Conservation (phyloP, 2,113 vertebrate species). For the Halcyon senegalensis region DNA sequence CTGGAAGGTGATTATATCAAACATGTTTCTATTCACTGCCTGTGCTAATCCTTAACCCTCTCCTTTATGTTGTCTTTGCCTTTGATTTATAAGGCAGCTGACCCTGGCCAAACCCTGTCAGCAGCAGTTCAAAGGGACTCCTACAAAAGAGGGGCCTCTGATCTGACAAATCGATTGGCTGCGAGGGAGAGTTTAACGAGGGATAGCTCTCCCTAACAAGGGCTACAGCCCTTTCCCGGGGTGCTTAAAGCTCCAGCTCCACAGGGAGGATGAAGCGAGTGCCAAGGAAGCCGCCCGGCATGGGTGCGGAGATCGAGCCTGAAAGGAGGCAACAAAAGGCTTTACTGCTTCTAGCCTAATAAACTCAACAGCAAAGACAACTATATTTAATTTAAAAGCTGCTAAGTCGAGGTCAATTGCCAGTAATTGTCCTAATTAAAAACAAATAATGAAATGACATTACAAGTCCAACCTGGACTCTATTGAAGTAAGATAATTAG, state of each 20-base stretch:
- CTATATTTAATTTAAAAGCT: constrained; percentile 37
- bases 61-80: constrained; percentile 38
- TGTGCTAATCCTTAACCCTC: constrained; percentile 29
- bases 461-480: not conserved
- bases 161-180: constrained; percentile 66
- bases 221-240: constrained; percentile 34
- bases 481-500: constrained; percentile 34
- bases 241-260: not conserved
- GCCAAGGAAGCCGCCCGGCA: fast-evolving
- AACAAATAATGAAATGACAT: constrained; percentile 55
- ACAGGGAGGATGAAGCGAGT: not conserved
- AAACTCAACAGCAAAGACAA: not conserved
- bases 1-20: constrained; percentile 8
- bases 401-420: constrained; percentile 64
- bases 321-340: not conserved
- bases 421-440: constrained; percentile 67
- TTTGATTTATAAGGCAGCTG: constrained; percentile 69
- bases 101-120: constrained; percentile 65
- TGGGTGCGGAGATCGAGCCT: not conserved
- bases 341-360: not conserved
- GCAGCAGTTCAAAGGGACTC: constrained; percentile 57
- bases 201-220: constrained; percentile 46
- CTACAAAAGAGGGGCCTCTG: constrained; percentile 58
- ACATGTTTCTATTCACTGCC: constrained; percentile 17
- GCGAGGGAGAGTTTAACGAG: constrained; percentile 45